A percentile compares a stretch with the other conserved stretches of the same genome.
phyloP scores from a whole-genome alignment of 2,888 invertebrate species.

The Plusia festucae region DNA sequence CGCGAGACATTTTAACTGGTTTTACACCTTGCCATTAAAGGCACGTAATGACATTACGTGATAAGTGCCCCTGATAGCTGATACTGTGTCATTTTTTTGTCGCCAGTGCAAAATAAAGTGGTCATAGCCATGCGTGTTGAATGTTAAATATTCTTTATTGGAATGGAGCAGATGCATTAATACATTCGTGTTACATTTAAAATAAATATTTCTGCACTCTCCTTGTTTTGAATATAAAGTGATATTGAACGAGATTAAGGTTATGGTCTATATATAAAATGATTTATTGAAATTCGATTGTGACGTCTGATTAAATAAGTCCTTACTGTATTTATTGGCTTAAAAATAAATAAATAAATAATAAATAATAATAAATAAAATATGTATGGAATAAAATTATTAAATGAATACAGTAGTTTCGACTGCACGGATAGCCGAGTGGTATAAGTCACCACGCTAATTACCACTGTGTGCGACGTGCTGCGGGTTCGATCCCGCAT shows the following conservation, averaged over 20 bases:
- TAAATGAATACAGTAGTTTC: no score
- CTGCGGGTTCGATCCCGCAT: no score
- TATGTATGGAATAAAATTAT: no score
- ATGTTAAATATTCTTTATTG: constrained; percentile 38
- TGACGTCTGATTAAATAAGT: constrained; percentile 6
- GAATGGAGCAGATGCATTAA: constrained; percentile 30
- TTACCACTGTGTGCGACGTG: no score
- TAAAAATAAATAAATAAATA: no score
- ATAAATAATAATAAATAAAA: no score
- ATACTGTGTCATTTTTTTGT: constrained; percentile 49
- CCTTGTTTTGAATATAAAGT: constrained; percentile 35
- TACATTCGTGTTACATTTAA: constrained; percentile 26
- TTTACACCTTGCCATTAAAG: constrained; percentile 63
- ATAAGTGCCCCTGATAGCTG: constrained; percentile 51
- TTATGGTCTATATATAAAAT: constrained; percentile 23
- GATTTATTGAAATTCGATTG: constrained; percentile 28
- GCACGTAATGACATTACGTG: constrained; percentile 51
- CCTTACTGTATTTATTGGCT: constrained; percentile 3
- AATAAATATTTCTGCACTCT: constrained; percentile 40
- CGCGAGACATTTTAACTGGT: constrained; percentile 63
- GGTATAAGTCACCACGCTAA: no score
- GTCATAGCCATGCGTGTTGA: constrained; percentile 50
- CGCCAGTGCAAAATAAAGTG: constrained; percentile 37
- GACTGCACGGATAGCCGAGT: no score
- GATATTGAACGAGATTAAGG: constrained; percentile 22